These are phyloP conservation scores for Bathynomus jamesi DNA, from an alignment of 1,140 invertebrate species.

Conservation along the genomic window DNA sequence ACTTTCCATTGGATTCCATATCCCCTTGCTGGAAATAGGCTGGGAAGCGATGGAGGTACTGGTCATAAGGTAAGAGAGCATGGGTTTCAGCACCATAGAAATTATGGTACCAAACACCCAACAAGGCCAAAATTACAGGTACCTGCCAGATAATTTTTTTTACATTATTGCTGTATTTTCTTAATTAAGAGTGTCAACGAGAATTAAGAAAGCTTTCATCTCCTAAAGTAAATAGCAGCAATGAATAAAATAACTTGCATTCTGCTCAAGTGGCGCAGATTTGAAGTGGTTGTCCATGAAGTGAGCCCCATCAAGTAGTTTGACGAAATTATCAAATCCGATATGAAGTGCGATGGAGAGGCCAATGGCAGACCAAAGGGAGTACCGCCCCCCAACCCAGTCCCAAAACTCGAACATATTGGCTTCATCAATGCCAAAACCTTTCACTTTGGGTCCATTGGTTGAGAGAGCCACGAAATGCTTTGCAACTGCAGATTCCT, in stretches of 20 bases:
- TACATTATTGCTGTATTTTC: not conserved
- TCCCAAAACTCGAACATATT: conserved; percentile 99
- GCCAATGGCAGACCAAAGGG: conserved; percentile 62
- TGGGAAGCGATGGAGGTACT: conserved; percentile 96
- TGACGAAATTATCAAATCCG: conserved; percentile 93
- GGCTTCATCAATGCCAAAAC: conserved; percentile 91
- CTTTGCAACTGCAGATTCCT: conserved; percentile 13
- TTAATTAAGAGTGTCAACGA: not conserved
- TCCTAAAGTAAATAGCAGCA: too few species aligned
- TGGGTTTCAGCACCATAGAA: conserved; percentile 93
- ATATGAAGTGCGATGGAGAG: conserved; percentile 88
- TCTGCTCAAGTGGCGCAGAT: conserved; percentile 79
- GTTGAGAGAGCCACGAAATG: conserved; percentile 98
- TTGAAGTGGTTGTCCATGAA: conserved; percentile 93
- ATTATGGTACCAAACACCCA: conserved; percentile 95
- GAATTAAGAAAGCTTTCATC: too few species aligned
- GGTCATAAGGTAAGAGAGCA: conserved; percentile 93
- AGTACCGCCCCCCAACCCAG: conserved; percentile 82
- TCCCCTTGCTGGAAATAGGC: conserved; percentile 99
- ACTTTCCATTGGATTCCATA: conserved; percentile 99
- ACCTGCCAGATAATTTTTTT: conserved; percentile 51
- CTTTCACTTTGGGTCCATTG: conserved; percentile 82
- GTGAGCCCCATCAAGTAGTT: conserved; percentile 67
- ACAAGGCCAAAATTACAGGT: conserved; percentile 84
- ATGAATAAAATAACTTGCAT: too few species aligned